These are phyloP conservation scores for Heliothis virescens DNA, from an alignment of 1,140 invertebrate species.

Conservation along the genomic window DNA sequence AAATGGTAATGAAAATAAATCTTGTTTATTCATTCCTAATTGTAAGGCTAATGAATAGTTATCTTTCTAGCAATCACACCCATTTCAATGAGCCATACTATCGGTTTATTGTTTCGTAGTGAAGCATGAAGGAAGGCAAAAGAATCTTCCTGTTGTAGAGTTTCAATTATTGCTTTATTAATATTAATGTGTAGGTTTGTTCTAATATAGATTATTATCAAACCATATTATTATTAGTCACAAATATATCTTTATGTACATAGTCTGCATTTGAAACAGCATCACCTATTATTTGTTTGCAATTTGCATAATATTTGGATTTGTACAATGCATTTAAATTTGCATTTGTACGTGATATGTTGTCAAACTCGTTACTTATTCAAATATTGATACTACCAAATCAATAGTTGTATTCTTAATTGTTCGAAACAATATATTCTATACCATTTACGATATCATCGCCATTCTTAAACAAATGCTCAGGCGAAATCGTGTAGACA, in stretches of 20 bases:
- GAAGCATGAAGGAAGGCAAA: not conserved
- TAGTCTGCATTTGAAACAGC: conserved; percentile 11
- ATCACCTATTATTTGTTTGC: conserved; percentile 16
- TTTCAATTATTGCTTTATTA: not conserved
- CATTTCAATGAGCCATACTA: conserved; percentile 7
- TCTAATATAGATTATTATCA: not conserved
- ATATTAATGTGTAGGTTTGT: not conserved
- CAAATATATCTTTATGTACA: conserved; percentile 4
- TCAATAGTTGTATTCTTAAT: conserved; percentile 20
- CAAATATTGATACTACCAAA: conserved; percentile 10
- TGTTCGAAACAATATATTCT: conserved; percentile 12
- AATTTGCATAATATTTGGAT: conserved; percentile 46
- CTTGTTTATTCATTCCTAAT: conserved; percentile 18
- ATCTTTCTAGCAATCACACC: conserved; percentile 16
- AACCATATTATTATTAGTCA: not conserved
- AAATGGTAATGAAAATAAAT: conserved; percentile 1
- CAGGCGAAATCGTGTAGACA: conserved; percentile 21
- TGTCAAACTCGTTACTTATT: conserved; percentile 34
- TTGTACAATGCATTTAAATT: conserved; percentile 40
- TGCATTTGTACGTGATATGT: conserved; percentile 45
- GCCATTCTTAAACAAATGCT: conserved; percentile 5
- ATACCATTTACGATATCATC: conserved; percentile 10
- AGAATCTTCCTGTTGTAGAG: not conserved
- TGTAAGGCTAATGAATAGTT: conserved; percentile 29
- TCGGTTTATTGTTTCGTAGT: not conserved